Conservation (phyloP, 2,113 vertebrate genomes). For the Chloropsis hardwickii region DNA sequence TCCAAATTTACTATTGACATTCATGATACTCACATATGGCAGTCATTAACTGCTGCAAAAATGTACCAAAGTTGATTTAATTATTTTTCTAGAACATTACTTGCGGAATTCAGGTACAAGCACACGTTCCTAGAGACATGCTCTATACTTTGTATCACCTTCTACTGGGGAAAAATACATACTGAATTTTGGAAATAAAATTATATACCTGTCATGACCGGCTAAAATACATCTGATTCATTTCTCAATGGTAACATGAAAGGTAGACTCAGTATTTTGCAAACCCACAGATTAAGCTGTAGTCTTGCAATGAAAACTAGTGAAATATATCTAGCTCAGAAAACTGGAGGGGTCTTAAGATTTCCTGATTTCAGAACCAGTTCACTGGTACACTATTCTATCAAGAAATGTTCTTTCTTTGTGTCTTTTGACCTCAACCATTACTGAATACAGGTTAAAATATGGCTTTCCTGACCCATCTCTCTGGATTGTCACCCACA, state of each 20-base stretch:
- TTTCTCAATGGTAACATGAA: not conserved
- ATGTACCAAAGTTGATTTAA: not conserved
- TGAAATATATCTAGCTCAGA: not conserved
- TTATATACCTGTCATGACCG: not conserved
- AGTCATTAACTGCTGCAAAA: constrained; percentile 26
- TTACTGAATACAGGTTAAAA: not conserved
- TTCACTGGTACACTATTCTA: not conserved
- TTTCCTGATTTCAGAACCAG: not conserved
- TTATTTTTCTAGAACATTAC: not conserved
- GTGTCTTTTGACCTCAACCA: not conserved
- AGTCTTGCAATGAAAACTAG: not conserved
- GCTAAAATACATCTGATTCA: not conserved
- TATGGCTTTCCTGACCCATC: not conserved
- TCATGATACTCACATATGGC: constrained; percentile 8
- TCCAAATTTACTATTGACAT: not conserved
- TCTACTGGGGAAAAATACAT: not conserved
- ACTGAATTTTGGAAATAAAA: not conserved
- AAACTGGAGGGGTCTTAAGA: not conserved
- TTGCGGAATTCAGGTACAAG: not conserved
- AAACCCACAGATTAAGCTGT: not conserved
- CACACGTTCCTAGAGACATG: not conserved
- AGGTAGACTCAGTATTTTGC: not conserved
- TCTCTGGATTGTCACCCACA: not conserved
- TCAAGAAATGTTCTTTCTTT: not conserved
- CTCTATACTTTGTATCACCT: not conserved